Evolutionary conservation across 2,797 vertebrate species (phyloP).

Genomic region (Neopelma chrysocephalum): DNA sequence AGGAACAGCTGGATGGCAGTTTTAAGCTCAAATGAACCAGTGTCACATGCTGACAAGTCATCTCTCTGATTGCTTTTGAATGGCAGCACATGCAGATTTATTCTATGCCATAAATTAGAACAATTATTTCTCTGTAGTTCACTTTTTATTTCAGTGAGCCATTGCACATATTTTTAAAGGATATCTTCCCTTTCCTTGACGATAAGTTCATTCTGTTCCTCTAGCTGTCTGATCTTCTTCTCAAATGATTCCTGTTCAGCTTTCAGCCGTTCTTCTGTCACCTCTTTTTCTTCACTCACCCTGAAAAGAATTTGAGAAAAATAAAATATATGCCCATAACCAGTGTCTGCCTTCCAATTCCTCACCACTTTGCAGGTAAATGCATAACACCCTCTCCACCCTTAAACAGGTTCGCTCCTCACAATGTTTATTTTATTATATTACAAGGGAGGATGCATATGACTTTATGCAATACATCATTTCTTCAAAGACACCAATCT

Average conservation of each 20-base stretch:
- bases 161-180: slow-evolving; percentile 76
- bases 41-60: slow-evolving; percentile 73
- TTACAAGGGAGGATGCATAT: neutral
- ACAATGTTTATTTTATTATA: neutral
- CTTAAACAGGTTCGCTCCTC: neutral
- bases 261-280: slow-evolving; percentile 88
- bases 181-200: slow-evolving; percentile 94
- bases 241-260: slow-evolving; percentile 91
- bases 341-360: neutral
- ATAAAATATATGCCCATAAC: neutral
- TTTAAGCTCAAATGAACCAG: slow-evolving; percentile 72
- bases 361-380: neutral
- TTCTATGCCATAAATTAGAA: slow-evolving; percentile 73
- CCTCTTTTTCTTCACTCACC: slow-evolving; percentile 95
- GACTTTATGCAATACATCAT: neutral
- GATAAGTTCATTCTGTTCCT: slow-evolving; percentile 91
- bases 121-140: slow-evolving; percentile 75
- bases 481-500: neutral
- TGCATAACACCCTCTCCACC: neutral
- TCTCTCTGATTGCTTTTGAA: slow-evolving; percentile 71
- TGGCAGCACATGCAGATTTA: slow-evolving; percentile 73
- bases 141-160: slow-evolving; percentile 57
- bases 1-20: slow-evolving; percentile 73
- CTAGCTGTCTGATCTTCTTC: slow-evolving; percentile 90
- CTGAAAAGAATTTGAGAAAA: slow-evolving; percentile 75